Evolutionary conservation across 2,888 invertebrate species (phyloP).

Genomic region (Eremobia ochroleuca): DNA sequence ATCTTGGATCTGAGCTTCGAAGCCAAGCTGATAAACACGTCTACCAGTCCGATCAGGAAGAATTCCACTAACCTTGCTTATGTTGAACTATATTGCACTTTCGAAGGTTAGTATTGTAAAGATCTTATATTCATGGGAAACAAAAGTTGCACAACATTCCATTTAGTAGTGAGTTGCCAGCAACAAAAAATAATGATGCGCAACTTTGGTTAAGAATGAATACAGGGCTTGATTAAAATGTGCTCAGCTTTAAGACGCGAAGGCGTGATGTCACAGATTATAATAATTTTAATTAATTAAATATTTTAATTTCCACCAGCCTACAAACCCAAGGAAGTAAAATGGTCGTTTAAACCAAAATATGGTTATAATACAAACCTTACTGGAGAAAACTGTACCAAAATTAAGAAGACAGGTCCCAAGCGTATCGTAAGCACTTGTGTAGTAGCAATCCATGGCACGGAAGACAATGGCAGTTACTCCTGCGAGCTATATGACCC

Average conservation of each 20-base stretch:
- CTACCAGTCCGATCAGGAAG: constrained; percentile 71
- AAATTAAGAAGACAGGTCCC: constrained; percentile 81
- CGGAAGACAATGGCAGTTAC: constrained; percentile 93
- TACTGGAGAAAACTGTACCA: constrained; percentile 30
- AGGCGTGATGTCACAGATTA: not conserved
- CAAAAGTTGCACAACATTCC: not conserved
- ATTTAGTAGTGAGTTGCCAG: not conserved
- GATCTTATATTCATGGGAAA: not conserved
- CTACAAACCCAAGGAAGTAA: constrained; percentile 77
- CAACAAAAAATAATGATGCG: not conserved
- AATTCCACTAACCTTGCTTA: constrained; percentile 73
- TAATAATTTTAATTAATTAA: not conserved
- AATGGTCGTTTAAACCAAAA: constrained; percentile 80
- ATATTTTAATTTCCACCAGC: constrained; percentile 10
- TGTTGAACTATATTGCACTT: constrained; percentile 79
- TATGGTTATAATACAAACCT: constrained; percentile 61
- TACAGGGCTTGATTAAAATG: not conserved
- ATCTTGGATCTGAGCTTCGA: constrained; percentile 79
- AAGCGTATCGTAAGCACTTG: constrained; percentile 92
- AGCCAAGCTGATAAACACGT: constrained; percentile 73
- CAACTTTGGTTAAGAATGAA: constrained; percentile 5
- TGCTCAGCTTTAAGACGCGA: not conserved
- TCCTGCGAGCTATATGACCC: constrained; percentile 81
- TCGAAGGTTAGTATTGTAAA: constrained; percentile 80
- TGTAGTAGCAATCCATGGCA: constrained; percentile 84